phyloP scores from a whole-genome alignment of 2,113 vertebrate species.

The Ascaphus truei region DNA sequence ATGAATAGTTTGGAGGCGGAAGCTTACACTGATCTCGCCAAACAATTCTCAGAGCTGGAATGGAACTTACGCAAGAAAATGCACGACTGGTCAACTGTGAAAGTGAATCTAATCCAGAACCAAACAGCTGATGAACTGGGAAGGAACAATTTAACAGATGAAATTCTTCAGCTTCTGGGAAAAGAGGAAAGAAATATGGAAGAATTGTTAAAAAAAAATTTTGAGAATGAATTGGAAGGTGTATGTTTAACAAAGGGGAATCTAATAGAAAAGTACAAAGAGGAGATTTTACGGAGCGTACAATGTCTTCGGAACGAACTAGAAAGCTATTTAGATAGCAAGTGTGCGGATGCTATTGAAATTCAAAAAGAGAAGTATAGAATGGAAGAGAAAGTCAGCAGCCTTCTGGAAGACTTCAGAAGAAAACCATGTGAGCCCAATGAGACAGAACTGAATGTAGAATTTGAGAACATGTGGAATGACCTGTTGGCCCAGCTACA shows the following conservation, averaged over 20 bases:
- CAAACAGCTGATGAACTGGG: constrained; percentile 2
- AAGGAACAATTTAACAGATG: constrained; percentile 37
- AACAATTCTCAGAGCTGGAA: constrained; percentile 47
- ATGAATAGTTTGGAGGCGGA: constrained; percentile 36
- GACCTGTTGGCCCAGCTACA: constrained; percentile 33
- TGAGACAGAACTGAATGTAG: constrained; percentile 49
- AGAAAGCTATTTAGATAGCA: constrained; percentile 28
- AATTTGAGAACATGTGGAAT: constrained; percentile 64
- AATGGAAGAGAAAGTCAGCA: constrained; percentile 49
- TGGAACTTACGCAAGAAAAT: constrained; percentile 46
- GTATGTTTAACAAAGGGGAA: background rate
- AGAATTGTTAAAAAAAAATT: constrained; percentile 40
- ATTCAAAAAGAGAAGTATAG: constrained; percentile 45
- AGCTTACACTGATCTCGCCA: constrained; percentile 32
- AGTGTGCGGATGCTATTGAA: constrained; percentile 44
- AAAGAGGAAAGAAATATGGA: constrained; percentile 2
- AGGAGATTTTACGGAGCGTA: constrained; percentile 47
- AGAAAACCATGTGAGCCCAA: constrained; percentile 40
- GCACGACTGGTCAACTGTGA: constrained; percentile 47
- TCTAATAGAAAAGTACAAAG: constrained; percentile 49
- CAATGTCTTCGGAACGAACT: constrained; percentile 40
- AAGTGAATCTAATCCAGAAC: constrained; percentile 45
- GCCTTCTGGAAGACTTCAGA: constrained; percentile 50
- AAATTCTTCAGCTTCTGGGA: constrained; percentile 46
- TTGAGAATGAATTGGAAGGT: too few species aligned